Percentiles rank a stretch among this genome's conserved stretches.
phyloP scores from a whole-genome alignment of 2,113 vertebrate species.

The Leucopsar rothschildi region DNA sequence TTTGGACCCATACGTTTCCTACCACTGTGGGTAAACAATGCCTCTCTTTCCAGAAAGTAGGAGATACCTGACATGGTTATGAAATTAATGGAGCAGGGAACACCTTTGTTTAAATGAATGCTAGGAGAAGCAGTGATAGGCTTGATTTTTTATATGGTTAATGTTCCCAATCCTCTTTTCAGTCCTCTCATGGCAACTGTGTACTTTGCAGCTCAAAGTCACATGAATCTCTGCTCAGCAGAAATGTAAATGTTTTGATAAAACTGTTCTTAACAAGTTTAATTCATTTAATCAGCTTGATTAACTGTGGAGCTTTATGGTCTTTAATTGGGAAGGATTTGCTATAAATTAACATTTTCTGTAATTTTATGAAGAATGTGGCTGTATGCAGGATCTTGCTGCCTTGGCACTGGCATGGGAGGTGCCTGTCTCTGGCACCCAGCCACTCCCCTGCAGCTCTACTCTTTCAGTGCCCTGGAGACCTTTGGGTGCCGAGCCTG shows the following conservation, averaged over 20 bases:
- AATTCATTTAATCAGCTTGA: constrained; percentile 54
- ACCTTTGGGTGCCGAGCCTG: neutral
- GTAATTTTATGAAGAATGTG: neutral
- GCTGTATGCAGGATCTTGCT: neutral
- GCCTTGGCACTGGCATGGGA: neutral
- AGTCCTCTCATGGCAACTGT: constrained; percentile 44
- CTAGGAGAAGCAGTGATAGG: neutral
- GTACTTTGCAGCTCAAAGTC: constrained; percentile 43
- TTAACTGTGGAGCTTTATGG: constrained; percentile 10
- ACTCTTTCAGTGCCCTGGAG: neutral
- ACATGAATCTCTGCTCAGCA: constrained; percentile 56
- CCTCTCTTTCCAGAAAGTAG: neutral
- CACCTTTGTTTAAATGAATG: neutral
- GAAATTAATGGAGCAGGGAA: neutral
- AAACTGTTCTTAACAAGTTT: constrained; percentile 30
- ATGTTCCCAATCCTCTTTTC: constrained; percentile 1
- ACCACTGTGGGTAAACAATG: neutral
- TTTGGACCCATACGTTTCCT: neutral
- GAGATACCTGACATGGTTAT: neutral
- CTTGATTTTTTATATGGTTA: constrained; percentile 22
- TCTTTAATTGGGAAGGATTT: neutral
- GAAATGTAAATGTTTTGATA: constrained; percentile 73
- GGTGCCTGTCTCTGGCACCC: neutral
- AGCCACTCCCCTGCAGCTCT: neutral
- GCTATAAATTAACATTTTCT: neutral